These are phyloP conservation scores for Heloderma charlesbogerti DNA, from an alignment of 2,113 vertebrate species.

Conservation along the genomic window DNA sequence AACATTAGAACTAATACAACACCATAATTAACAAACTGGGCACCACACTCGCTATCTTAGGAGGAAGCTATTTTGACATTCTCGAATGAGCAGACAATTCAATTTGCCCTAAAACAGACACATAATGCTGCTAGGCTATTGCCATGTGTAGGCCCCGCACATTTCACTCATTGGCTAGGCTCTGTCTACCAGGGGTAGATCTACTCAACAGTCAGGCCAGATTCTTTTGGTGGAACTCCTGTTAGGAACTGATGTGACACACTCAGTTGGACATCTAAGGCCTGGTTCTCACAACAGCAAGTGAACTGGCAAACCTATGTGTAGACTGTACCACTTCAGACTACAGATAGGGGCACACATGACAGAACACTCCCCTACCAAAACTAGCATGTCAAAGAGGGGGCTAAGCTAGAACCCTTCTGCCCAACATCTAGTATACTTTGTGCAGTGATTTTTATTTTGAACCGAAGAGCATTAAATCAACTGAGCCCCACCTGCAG, in stretches of 20 bases:
- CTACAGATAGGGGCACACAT: too few species aligned
- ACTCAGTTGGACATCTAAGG: neutral
- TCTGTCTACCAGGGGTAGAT: neutral
- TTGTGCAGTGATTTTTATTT: neutral
- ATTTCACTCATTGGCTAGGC: neutral
- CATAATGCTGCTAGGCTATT: neutral
- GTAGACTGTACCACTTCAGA: neutral
- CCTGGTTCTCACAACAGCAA: neutral
- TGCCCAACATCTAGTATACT: neutral
- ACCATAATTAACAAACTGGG: too few species aligned
- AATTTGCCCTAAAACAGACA: neutral
- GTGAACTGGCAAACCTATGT: neutral
- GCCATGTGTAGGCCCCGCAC: neutral
- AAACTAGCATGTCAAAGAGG: neutral
- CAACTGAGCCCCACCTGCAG: neutral
- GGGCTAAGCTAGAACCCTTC: neutral
- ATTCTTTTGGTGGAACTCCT: neutral
- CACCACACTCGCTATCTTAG: too few species aligned
- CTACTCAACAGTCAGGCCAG: neutral
- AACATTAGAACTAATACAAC: too few species aligned
- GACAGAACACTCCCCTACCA: neutral
- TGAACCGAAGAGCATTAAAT: neutral
- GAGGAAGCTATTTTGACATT: rapidly evolving
- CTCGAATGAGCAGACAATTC: neutral
- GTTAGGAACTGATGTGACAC: neutral